Conservation (phyloP, 92 coral and sea anemone species). For the Zoanthus solanderi region DNA sequence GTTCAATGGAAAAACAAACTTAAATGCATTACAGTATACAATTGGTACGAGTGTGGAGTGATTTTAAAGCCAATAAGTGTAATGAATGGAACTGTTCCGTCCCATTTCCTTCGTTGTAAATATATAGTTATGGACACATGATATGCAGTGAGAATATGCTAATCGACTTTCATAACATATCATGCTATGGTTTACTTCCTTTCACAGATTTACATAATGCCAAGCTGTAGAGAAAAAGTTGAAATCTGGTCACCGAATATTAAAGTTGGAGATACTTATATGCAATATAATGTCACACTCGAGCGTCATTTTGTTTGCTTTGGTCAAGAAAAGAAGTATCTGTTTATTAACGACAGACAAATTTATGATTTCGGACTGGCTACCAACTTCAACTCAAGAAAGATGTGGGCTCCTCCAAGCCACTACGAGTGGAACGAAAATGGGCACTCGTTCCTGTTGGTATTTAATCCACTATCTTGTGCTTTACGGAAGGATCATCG, state of each 20-base stretch:
- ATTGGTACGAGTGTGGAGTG: too few relatives aligned
- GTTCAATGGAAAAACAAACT: too few relatives aligned
- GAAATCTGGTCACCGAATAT: constrained; percentile 36
- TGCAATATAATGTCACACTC: constrained; percentile 5
- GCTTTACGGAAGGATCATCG: constrained; percentile 17
- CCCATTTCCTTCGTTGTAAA: too few relatives aligned
- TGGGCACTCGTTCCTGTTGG: constrained; percentile 17
- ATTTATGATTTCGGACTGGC: neutral
- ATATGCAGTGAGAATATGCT: neutral
- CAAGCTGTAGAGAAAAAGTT: neutral
- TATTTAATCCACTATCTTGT: constrained; percentile 10
- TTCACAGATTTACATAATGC: neutral
- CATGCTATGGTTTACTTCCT: neutral
- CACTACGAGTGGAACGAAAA: constrained; percentile 8
- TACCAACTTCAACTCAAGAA: neutral
- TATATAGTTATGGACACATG: too few relatives aligned
- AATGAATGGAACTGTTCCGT: too few relatives aligned
- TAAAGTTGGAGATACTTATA: constrained; percentile 10
- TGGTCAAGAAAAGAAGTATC: constrained; percentile 6
- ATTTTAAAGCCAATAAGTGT: too few relatives aligned
- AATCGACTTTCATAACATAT: neutral
- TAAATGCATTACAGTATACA: too few relatives aligned
- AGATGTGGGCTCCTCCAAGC: constrained; percentile 2
- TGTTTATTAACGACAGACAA: constrained; percentile 11
- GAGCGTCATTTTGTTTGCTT: constrained; percentile 15